Evolutionary conservation across 2,797 vertebrate genomes (phyloP), one percentile per base, ranked within the genome.

Genomic region (Limnodromus scolopaceus): DNA sequence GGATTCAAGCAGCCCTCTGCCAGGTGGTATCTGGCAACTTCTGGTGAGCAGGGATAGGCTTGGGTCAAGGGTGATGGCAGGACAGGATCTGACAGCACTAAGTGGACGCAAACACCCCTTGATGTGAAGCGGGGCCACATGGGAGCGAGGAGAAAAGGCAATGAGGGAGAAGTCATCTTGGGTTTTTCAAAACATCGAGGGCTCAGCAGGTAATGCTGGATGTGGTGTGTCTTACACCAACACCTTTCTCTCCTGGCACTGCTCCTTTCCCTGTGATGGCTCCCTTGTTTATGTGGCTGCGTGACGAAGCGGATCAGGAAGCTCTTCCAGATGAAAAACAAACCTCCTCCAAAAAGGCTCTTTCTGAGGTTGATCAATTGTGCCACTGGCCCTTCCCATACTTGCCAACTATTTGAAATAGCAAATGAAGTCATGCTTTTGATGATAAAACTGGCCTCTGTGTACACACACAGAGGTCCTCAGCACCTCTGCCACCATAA

Each of bases 71-170:
- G 30, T 19, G 53, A 39, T 18, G 0, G 4, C 23, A 61, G 75
- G 48, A 22, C 43, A 39, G 25, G 70, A 17, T 28, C 41, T 17
- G 43, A 32, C 36, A 53, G 66, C 27, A 11, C 17, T 16, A 16
- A 32, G 18, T 0, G 6, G 30, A 28, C 9, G 15, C 10, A 4
- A 17, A 19, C 9, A 41, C 4, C 38, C n/a, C 41, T 51, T 7
- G 36, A 22, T 9, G 13, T n/a, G 27, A 63, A 25, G n/a, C 4
- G 5, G 27, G 53, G 66, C 13, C 45, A 27, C 9, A 1, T 3
- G 15, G 49, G 23, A 74, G 25, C 7, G 10, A 54, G 36, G 54
- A 63, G 58, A n/a, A 30, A 58, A 78, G 41, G 51, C 46, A 22
- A 8, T 0, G 14, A 6, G 17, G 60, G 60, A 36, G 3, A 60